A percentile compares a stretch with the other conserved stretches of the same genome.
Conservation (phyloP, 2,797 vertebrate species). For the Geotrypetes seraphini region DNA sequence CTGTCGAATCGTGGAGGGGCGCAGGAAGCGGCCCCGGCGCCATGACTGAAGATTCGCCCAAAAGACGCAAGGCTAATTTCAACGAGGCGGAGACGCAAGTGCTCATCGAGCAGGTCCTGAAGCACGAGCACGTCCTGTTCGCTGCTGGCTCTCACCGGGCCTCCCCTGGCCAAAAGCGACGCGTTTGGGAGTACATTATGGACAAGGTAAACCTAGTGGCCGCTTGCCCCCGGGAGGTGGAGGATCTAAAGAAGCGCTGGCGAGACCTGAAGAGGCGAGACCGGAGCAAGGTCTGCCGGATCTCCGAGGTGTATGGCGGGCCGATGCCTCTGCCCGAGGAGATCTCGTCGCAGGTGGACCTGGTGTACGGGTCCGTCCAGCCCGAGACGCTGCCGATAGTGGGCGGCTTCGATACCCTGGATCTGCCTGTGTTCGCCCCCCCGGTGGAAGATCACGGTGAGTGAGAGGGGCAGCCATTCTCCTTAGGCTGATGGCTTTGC, state of each 20-base stretch:
- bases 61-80: conserved; percentile 40
- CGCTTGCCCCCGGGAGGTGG: conserved; percentile 36
- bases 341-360: conserved; percentile 1
- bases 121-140: conserved; percentile 30
- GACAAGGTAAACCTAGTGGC: conserved; percentile 20
- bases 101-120: conserved; percentile 42
- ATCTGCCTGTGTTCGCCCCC: conserved; percentile 27
- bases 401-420: conserved; percentile 39
- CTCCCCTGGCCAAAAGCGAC: conserved; percentile 31
- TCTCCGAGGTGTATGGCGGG: conserved; percentile 12
- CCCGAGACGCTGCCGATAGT: conserved; percentile 27
- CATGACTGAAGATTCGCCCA: conserved; percentile 37
- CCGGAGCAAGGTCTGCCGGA: conserved; percentile 35
- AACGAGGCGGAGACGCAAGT: conserved; percentile 43
- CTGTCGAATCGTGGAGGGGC: accelerated
- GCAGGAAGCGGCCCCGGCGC: not conserved
- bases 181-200: conserved; percentile 33
- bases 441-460: conserved; percentile 25
- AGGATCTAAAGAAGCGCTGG: conserved; percentile 41
- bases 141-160: conserved; percentile 18
- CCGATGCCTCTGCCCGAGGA: conserved; percentile 15
- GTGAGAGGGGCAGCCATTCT: not conserved
- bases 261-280: conserved; percentile 36
- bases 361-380: conserved; percentile 1
- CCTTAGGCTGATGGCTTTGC: not conserved